A percentile compares a stretch with the other conserved stretches of the same genome.
phyloP scores from a whole-genome alignment of 1,140 invertebrate species.

The Halotydeus destructor region DNA sequence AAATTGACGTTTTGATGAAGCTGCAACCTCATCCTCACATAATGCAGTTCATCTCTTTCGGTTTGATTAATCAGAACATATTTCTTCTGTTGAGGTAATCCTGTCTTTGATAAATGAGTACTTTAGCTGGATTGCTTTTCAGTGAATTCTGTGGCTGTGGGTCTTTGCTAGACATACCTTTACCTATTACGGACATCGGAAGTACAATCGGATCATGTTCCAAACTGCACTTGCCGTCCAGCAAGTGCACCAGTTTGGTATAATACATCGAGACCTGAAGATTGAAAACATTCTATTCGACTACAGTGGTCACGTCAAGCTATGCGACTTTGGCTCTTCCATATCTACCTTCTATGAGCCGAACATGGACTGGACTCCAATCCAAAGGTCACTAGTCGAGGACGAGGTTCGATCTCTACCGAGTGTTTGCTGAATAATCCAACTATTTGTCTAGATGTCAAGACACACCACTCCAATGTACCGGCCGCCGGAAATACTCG shows the following conservation, averaged over 20 bases:
- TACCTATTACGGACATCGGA: constrained; percentile 8
- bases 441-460: constrained; percentile 26
- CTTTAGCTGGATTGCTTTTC: not conserved
- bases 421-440: constrained; percentile 3
- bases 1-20: constrained; percentile 11
- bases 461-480: constrained; percentile 44
- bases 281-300: constrained; percentile 54
- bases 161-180: constrained; percentile 10
- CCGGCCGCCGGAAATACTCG: constrained; percentile 77
- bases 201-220: constrained; percentile 11
- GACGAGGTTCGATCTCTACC: constrained; percentile 52
- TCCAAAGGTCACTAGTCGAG: constrained; percentile 72
- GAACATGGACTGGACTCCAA: constrained; percentile 70
- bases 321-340: constrained; percentile 97
- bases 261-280: constrained; percentile 15
- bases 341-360: constrained; percentile 61
- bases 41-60: constrained; percentile 14
- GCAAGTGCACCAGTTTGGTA: constrained; percentile 10
- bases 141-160: constrained; percentile 15
- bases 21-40: constrained; percentile 14
- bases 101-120: constrained; percentile 6
- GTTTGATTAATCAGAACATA: constrained; percentile 12
- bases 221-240: constrained; percentile 8
- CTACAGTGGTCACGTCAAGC: constrained; percentile 58
- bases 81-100: constrained; percentile 13